Evolutionary conservation across 37 sponge, comb jelly and placozoan species (phyloP).

Genomic region (Oopsacas minuta): DNA sequence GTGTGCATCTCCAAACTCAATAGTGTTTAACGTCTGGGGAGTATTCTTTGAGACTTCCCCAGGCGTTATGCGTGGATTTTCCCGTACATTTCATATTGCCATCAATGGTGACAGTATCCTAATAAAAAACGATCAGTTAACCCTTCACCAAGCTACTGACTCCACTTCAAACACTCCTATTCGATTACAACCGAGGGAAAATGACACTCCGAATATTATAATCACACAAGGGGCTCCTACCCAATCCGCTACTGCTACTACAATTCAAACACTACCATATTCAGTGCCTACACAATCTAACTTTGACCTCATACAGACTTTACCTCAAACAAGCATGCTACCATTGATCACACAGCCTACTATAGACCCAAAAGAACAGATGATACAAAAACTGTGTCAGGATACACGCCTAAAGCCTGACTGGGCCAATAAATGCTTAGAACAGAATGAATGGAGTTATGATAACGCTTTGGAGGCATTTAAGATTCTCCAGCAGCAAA

Average conservation of each 20-base stretch:
- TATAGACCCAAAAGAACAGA: neutral
- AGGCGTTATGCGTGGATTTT: neutral
- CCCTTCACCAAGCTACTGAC: neutral
- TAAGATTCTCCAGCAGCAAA: neutral
- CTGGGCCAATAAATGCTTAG: neutral
- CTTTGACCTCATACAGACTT: neutral
- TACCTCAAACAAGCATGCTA: neutral
- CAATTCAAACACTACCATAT: neutral
- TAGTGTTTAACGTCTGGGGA: neutral
- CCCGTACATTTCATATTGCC: neutral
- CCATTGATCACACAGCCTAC: neutral
- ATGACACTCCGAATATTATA: neutral
- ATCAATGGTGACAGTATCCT: neutral
- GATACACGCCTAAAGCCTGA: neutral
- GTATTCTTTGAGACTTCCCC: neutral
- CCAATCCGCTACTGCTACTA: neutral
- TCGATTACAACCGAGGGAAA: neutral
- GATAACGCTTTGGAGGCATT: neutral
- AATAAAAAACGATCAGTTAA: slow-evolving; percentile 1
- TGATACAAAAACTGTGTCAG: neutral
- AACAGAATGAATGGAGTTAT: slow-evolving; percentile 14
- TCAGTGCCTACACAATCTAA: neutral
- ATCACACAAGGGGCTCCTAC: neutral
- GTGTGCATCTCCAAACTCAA: neutral
- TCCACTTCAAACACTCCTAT: neutral